phyloP scores from a whole-genome alignment of 2,888 invertebrate species.

The Subacronicta megacephala region DNA sequence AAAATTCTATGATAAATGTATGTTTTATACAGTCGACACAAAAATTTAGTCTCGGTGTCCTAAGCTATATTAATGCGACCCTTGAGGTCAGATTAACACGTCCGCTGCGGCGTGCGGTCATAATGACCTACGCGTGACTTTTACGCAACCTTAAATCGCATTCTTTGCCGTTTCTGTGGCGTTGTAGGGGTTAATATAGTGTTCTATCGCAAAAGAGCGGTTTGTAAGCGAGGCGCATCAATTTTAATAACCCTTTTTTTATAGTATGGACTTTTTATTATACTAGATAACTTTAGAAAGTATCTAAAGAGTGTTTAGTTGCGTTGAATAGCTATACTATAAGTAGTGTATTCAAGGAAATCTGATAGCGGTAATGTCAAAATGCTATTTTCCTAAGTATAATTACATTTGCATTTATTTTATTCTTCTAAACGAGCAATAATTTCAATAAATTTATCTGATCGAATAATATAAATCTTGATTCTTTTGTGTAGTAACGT shows the following conservation, averaged over 20 bases:
- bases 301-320: no score
- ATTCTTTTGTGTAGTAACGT: no score
- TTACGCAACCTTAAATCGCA: slow-evolving; percentile 35
- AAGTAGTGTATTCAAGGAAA: no score
- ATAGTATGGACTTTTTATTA: no score
- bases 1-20: neutral
- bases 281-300: no score
- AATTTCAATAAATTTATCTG: no score
- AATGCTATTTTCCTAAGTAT: no score
- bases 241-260: neutral
- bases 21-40: slow-evolving; percentile 5
- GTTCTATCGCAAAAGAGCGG: slow-evolving; percentile 1
- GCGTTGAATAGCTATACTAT: no score
- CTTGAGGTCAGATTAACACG: slow-evolving; percentile 53
- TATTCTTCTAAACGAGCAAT: no score
- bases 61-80: slow-evolving; percentile 42
- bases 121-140: slow-evolving; percentile 49
- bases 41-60: slow-evolving; percentile 32
- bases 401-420: no score
- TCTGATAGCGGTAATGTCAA: no score
- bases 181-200: slow-evolving; percentile 24
- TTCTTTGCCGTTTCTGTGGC: slow-evolving; percentile 34
- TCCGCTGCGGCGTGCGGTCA: slow-evolving; percentile 32
- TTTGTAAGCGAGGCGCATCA: slow-evolving; percentile 1
- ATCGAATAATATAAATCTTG: no score